These are phyloP conservation scores for Plotosus lineatus DNA, from an alignment of 2,113 vertebrate genomes.

Conservation along the genomic window DNA sequence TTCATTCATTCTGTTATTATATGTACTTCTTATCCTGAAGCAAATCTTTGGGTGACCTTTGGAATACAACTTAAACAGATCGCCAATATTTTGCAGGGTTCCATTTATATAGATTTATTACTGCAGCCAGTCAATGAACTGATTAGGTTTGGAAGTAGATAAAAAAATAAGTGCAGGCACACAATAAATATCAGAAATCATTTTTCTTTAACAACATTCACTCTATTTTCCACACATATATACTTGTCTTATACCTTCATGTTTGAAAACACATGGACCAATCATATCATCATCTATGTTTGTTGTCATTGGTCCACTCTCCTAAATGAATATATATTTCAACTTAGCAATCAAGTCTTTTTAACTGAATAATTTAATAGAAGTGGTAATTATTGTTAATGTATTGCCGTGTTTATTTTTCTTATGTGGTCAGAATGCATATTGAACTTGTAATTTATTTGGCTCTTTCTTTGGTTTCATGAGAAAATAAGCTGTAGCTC, in stretches of 20 bases:
- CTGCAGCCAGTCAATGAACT: not conserved
- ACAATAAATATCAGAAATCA: too few species aligned
- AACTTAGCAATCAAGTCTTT: not conserved
- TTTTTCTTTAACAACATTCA: too few species aligned
- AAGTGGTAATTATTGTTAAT: not conserved
- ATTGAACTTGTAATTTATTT: not conserved
- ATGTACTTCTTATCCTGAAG: too few species aligned
- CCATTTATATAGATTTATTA: not conserved
- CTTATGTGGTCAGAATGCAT: not conserved
- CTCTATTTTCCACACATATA: not conserved
- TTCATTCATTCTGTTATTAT: too few species aligned
- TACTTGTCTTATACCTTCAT: too few species aligned
- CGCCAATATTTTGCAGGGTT: too few species aligned
- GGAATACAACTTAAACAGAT: too few species aligned
- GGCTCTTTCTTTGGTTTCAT: not conserved
- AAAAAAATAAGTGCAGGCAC: too few species aligned
- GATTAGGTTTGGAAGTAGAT: not conserved
- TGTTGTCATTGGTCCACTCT: not conserved
- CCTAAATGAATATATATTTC: not conserved
- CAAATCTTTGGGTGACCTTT: too few species aligned
- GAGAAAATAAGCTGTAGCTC: slow-evolving; percentile 39
- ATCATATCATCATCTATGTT: not conserved
- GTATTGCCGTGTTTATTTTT: not conserved
- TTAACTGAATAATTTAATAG: not conserved
- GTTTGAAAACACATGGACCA: not conserved